Percentiles rank a stretch among this genome's conserved stretches.
Conservation (phyloP, 2,888 invertebrate genomes). For the Magallana nippona region DNA sequence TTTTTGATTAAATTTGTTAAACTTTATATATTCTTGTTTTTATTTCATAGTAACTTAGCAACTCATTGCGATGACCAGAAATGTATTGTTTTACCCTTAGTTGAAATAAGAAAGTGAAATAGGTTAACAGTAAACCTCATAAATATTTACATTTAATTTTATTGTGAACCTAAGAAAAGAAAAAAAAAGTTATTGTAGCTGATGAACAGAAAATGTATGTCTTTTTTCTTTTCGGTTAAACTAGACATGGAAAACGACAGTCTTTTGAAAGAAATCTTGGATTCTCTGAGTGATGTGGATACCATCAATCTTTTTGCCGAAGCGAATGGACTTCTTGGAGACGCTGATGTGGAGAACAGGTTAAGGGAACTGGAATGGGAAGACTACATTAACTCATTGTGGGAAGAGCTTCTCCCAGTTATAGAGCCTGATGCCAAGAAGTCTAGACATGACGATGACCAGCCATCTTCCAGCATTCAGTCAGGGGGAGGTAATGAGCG, state of each 20-base stretch:
- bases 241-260: slow-evolving; percentile 16
- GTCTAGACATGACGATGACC: slow-evolving; percentile 30
- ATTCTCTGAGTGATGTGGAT: slow-evolving; percentile 22
- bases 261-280: slow-evolving; percentile 34
- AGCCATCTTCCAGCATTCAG: slow-evolving; percentile 32
- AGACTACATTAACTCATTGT: neutral
- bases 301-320: slow-evolving; percentile 35
- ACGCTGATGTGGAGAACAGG: slow-evolving; percentile 17
- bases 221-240: no score
- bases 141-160: slow-evolving; percentile 15
- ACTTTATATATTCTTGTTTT: no score
- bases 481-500: neutral
- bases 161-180: no score
- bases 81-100: slow-evolving; percentile 1
- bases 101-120: slow-evolving; percentile 15
- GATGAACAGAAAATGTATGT: neutral
- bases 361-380: slow-evolving; percentile 16
- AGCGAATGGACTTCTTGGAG: slow-evolving; percentile 26
- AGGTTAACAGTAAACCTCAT: slow-evolving; percentile 1
- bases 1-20: no score
- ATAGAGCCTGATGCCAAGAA: slow-evolving; percentile 14
- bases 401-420: slow-evolving; percentile 18
- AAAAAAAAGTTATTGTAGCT: neutral
- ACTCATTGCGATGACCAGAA: no score
- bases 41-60: no score